Percentiles rank a stretch among this genome's conserved stretches.
These are phyloP conservation scores for Apodemia duryi DNA, from an alignment of 2,888 invertebrate genomes.

Conservation along the genomic window DNA sequence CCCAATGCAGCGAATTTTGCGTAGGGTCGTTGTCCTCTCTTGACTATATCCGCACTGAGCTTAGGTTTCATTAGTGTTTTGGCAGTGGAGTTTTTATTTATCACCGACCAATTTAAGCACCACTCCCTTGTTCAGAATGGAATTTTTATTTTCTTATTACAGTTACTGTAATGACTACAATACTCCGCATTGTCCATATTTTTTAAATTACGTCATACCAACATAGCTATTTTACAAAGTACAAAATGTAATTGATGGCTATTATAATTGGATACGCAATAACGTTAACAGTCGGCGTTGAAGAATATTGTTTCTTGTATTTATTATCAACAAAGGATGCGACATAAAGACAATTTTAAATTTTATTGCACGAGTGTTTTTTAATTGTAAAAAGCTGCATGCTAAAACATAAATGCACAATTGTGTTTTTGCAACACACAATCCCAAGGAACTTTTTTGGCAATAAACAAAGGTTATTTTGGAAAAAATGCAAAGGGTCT, in stretches of 20 bases:
- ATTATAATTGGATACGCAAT: slow-evolving; percentile 1
- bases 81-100: slow-evolving; percentile 22
- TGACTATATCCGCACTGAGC: slow-evolving; percentile 36
- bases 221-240: slow-evolving; percentile 3
- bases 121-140: slow-evolving; percentile 4
- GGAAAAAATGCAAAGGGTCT: not conserved
- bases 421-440: slow-evolving; percentile 47
- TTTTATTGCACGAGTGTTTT: slow-evolving; percentile 7
- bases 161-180: not conserved
- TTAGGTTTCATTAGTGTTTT: slow-evolving; percentile 30
- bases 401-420: slow-evolving; percentile 68
- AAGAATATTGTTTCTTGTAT: slow-evolving; percentile 35
- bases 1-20: slow-evolving; percentile 80
- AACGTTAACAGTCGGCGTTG: not conserved
- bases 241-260: not conserved
- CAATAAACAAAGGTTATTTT: slow-evolving; percentile 5
- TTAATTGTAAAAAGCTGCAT: slow-evolving; percentile 37
- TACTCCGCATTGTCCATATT: not conserved
- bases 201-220: not conserved
- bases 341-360: slow-evolving; percentile 1
- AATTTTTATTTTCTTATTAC: slow-evolving; percentile 1
- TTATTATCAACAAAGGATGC: slow-evolving; percentile 29
- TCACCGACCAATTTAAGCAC: not conserved
- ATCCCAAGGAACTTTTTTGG: slow-evolving; percentile 37
- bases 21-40: slow-evolving; percentile 74